Evolutionary conservation across 2,113 vertebrate genomes (phyloP), one percentile per base, ranked within the genome.

Genomic region (Mixornis gularis): DNA sequence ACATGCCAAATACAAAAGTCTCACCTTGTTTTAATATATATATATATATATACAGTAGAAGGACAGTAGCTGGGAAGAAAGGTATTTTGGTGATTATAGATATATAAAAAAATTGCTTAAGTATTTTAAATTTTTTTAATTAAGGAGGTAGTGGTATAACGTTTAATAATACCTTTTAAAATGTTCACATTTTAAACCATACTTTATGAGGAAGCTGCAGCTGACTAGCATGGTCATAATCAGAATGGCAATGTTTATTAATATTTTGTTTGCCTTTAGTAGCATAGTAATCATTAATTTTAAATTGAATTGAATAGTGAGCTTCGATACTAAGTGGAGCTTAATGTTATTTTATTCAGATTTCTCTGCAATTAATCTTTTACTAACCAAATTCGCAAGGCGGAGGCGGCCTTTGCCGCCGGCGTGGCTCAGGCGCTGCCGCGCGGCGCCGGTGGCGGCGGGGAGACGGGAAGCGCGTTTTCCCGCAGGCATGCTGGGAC

Each of bases 401-500:
- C 36, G 2, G 27, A 8, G 3, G 4, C 38, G 3, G 30, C 52
- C 38, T 29, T 27, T 9, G 2, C 68, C 1, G 12, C 4, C 1
- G 13, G 21, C 8, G 10, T 1, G 56, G 36, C 14, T 13, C 2
- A 2, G 30, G 79, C 7, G 14, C 10, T 30, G 30, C 4, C 3
- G 53, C 26, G 29, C 52, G 22, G 49, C 17, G 60, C 38, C 21
- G 40, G 26, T 4, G 8, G 20, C 62, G 40, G 51, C 24, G 8
- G 20, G 24, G 3, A 9, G 19, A 49, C 10, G 86, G 86, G 68
- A 83, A 48, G 6, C 11, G 6, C 10, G 10, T 4, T 34, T 27
- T 17, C 20, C n/a, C 24, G n/a, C 52, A 2, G 84, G 94, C 73
- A 93, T 93, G 73, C 93, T 72, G 95, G 95, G 93, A 93, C 34